These are phyloP conservation scores for Theocolax elegans DNA, from an alignment of 1,140 invertebrate genomes.

Conservation along the genomic window DNA sequence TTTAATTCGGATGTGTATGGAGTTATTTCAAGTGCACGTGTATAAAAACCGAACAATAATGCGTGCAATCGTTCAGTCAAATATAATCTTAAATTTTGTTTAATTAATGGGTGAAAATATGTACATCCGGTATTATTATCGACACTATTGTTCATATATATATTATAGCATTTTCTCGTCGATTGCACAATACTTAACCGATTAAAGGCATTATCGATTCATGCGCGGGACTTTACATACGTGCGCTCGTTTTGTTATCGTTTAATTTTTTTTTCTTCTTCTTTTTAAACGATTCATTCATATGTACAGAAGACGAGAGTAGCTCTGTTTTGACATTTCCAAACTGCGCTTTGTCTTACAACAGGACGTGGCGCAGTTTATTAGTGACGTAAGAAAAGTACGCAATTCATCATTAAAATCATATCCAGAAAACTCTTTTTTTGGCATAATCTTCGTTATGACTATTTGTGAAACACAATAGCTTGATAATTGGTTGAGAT, in stretches of 20 bases:
- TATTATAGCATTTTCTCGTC: conserved; percentile 10
- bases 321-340: conserved; percentile 53
- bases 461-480: too few species aligned
- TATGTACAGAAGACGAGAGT: conserved; percentile 28
- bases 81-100: not conserved
- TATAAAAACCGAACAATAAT: too few species aligned
- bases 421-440: too few species aligned
- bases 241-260: conserved; percentile 45
- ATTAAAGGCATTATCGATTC: conserved; percentile 18
- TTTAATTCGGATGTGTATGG: too few species aligned
- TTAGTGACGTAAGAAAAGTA: conserved; percentile 51
- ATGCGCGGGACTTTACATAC: not conserved
- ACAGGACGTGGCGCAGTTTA: conserved; percentile 31
- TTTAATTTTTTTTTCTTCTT: conserved; percentile 45
- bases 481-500: too few species aligned
- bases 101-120: not conserved
- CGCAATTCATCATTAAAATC: conserved; percentile 38
- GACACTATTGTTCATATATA: conserved; percentile 37
- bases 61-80: too few species aligned
- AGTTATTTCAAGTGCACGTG: too few species aligned
- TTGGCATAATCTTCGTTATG: too few species aligned
- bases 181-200: conserved; percentile 32
- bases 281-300: conserved; percentile 48
- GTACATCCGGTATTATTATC: conserved; percentile 4
- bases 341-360: conserved; percentile 49